Evolutionary conservation across 2,113 vertebrate genomes (phyloP).

Genomic region (Pantherophis guttatus): DNA sequence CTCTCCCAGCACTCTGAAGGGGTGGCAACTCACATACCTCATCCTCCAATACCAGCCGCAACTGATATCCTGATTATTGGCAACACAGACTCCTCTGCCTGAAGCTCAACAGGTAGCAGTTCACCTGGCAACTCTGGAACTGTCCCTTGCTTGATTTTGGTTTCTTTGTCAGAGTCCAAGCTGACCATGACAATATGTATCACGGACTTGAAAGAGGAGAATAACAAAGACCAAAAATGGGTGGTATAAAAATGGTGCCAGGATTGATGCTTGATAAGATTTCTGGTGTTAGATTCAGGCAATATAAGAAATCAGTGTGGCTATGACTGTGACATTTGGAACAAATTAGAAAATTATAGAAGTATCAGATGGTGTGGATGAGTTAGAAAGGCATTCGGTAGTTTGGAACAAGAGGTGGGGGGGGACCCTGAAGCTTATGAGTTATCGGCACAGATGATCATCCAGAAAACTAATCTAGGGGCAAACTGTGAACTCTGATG

Average conservation of each 20-base stretch:
- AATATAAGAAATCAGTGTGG: neutral
- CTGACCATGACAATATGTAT: neutral
- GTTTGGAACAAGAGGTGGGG: neutral
- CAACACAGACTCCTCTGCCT: neutral
- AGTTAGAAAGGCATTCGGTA: neutral
- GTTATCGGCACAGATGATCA: neutral
- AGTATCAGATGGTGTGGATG: neutral
- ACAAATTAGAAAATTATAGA: neutral
- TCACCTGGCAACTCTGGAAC: neutral
- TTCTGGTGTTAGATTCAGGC: neutral
- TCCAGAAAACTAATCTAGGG: neutral
- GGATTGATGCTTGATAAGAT: neutral
- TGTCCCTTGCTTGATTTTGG: neutral
- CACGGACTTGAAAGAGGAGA: neutral
- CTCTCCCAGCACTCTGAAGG: neutral
- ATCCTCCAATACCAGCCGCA: neutral
- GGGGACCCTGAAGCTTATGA: neutral
- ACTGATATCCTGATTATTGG: neutral
- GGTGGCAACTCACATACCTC: neutral
- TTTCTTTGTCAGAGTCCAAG: neutral
- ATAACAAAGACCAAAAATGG: neutral
- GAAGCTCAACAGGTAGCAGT: neutral
- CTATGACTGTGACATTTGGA: constrained; percentile 11
- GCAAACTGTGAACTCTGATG: neutral
- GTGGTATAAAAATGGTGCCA: neutral